Base-by-base conservation (phyloP, 2,888 invertebrate species). In the Cephus spinipes region DNA sequence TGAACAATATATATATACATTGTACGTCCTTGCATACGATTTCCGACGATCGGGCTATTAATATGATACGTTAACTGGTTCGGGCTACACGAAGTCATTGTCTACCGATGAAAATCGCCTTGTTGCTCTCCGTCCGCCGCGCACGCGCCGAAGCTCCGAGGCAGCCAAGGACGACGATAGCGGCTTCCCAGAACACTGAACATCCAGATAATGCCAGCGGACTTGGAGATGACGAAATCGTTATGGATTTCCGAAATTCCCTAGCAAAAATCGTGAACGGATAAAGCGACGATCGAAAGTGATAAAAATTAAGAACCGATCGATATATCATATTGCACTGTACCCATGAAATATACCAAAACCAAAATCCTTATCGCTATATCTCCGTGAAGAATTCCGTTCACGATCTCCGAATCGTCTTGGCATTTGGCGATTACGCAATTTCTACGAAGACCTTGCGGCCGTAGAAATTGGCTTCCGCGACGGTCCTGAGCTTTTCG, bases 161-260 rank as follows among this genome's bases (percentile, higher is more conserved):
- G 76, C 35, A 79, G 79, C 79, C 88, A 88, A 88, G 88, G 88
- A 81, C 86, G 81, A 77, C 82, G 88, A 88, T 88, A 87, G 83
- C 84, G 83, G 81, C 81, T 88, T 88, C 88, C 85, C 83, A 84
- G 87, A 87, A 88, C 77, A 79, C 76, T 79, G 73, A 82, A 83
- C 82, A 85, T 84, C 83, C 80, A 83, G 87, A 87, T 87, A 86
- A 85, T 73, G 73, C 76, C 40, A 4, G 71, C 32, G 32, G 30
- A 71, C 32, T 71, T 3, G 9, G 55, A 55, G 23, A 55, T 55
- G 23, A 55, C 55, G 55, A 55, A 15, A 55, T 55, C 55, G 9
- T 55, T 0, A 55, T 23, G 55, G 23, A 55, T 55, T 55, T 9
- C 55, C 55, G 55, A 55, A 55, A 55, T 55, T 23, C 23, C 23